Evolutionary conservation across 2,888 invertebrate genomes (phyloP).

Genomic region (Ectobius pallidus): DNA sequence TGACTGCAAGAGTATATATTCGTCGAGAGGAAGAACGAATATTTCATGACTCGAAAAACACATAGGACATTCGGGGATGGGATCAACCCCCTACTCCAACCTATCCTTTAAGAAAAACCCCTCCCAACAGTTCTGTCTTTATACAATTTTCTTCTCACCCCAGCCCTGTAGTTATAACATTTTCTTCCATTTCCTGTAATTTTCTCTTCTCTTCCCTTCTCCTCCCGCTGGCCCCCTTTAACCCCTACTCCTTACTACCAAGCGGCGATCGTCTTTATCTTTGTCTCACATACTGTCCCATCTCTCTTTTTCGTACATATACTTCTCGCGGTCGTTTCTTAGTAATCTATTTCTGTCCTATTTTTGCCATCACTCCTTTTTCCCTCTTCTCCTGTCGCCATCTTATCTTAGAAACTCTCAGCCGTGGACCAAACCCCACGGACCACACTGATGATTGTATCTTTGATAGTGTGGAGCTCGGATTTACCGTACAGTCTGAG

Average conservation of each 20-base stretch:
- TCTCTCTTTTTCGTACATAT: background rate
- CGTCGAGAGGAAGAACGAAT: background rate
- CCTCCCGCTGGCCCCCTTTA: too few species aligned
- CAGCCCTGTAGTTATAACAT: constrained; percentile 15
- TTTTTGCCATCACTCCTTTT: background rate
- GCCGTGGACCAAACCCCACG: too few species aligned
- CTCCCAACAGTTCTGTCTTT: constrained; percentile 17
- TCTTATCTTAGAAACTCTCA: too few species aligned
- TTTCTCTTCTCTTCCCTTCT: constrained; percentile 9
- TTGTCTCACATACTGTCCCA: background rate
- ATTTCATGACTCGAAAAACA: constrained; percentile 2
- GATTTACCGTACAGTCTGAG: background rate
- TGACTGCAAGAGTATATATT: too few species aligned
- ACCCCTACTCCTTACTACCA: background rate
- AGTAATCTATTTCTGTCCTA: background rate
- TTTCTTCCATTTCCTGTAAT: constrained; percentile 30
- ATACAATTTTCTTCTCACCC: constrained; percentile 25
- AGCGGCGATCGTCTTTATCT: constrained; percentile 1
- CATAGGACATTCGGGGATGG: background rate
- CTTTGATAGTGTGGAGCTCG: background rate
- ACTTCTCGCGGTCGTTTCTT: background rate
- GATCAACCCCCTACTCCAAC: background rate
- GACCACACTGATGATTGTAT: too few species aligned
- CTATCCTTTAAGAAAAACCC: background rate
- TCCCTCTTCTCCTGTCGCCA: background rate